A percentile compares a stretch with the other conserved stretches of the same genome.
Evolutionary conservation across 2,113 vertebrate species (phyloP).

Genomic region (Takifugu bimaculatus): DNA sequence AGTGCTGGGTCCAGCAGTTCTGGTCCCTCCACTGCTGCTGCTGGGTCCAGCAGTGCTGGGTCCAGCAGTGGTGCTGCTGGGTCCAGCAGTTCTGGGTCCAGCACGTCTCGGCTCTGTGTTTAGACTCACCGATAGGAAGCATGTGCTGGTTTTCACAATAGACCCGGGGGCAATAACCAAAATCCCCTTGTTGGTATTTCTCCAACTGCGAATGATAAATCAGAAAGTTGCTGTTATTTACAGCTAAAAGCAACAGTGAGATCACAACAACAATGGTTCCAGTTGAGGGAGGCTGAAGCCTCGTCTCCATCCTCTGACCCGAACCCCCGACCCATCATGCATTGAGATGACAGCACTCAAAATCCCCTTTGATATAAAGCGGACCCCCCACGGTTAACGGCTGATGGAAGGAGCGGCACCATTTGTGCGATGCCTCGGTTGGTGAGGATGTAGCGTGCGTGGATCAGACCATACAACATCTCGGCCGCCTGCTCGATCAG

Average conservation of each 20-base stretch:
- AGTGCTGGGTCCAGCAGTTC: too few relatives aligned
- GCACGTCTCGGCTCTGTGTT: too few relatives aligned
- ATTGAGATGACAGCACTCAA: too few relatives aligned
- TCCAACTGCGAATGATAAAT: conserved; percentile 77
- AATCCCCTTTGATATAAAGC: too few relatives aligned
- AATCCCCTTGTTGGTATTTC: conserved; percentile 94
- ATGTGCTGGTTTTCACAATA: conserved; percentile 96
- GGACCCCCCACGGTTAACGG: too few relatives aligned
- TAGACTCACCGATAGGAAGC: conserved; percentile 90
- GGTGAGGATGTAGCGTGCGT: conserved; percentile 93
- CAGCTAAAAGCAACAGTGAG: background rate
- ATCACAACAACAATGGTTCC: background rate
- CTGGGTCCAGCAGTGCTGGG: too few relatives aligned
- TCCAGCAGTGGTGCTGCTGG: too few relatives aligned
- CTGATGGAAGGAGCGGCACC: conserved; percentile 62
- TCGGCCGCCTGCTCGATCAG: conserved; percentile 93
- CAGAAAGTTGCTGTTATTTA: background rate
- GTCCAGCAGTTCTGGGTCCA: too few relatives aligned
- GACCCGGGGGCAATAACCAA: conserved; percentile 90
- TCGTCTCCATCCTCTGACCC: too few relatives aligned
- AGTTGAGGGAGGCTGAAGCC: background rate
- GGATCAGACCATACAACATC: conserved; percentile 94
- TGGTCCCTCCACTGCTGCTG: too few relatives aligned
- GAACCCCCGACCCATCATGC: too few relatives aligned
- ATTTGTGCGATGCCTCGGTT: conserved; percentile 96